Conservation (phyloP, 2,797 vertebrate species). For the Enoplosus armatus region DNA sequence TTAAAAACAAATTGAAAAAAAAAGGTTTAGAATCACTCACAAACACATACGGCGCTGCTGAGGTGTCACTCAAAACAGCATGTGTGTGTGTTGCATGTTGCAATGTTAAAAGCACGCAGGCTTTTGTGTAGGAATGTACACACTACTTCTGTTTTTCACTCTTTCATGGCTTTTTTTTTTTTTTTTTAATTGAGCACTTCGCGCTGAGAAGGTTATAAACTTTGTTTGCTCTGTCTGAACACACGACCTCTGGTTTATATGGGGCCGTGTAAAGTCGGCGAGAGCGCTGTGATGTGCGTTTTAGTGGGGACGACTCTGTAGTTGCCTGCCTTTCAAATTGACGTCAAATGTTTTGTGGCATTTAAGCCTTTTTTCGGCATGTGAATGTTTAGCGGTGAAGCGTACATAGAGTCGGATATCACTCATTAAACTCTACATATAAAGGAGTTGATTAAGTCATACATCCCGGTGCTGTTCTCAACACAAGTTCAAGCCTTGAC, state of each 20-base stretch:
- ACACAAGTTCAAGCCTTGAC: too few relatives aligned
- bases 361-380: background rate
- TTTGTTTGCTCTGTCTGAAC: conserved; percentile 1
- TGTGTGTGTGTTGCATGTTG: too few relatives aligned
- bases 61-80: background rate
- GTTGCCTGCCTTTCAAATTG: background rate
- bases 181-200: conserved; percentile 11
- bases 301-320: background rate
- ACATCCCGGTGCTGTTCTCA: background rate
- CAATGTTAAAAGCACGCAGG: background rate
- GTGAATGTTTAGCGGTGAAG: background rate
- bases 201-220: conserved; percentile 9
- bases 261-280: conserved; percentile 5
- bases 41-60: too few relatives aligned
- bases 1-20: too few relatives aligned
- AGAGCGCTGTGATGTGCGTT: background rate
- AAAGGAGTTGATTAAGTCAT: background rate
- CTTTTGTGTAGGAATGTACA: too few relatives aligned
- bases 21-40: too few relatives aligned
- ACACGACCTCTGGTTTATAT: conserved; percentile 5
- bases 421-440: background rate
- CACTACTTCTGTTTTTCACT: conserved; percentile 1
- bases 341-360: conserved; percentile 2
- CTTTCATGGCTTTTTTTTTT: conserved; percentile 28
- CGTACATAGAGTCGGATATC: background rate